A percentile compares a stretch with the other conserved stretches of the same genome.
These are phyloP conservation scores for Myotis pilosus DNA, from an alignment of 2,797 vertebrate species.

Conservation along the genomic window DNA sequence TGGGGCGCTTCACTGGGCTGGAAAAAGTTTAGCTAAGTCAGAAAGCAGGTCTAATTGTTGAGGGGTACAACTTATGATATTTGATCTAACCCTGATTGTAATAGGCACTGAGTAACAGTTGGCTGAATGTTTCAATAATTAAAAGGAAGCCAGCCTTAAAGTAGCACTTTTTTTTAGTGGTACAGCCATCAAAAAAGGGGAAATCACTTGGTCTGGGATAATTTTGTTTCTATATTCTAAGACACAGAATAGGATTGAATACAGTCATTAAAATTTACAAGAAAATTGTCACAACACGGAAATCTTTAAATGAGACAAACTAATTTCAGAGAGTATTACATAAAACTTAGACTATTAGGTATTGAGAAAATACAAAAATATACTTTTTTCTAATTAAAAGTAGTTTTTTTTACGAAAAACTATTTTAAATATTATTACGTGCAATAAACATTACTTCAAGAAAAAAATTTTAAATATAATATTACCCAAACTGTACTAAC, in stretches of 20 bases:
- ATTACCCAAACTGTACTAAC: too few relatives aligned
- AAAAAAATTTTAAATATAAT: too few relatives aligned
- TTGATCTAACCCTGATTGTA: not conserved
- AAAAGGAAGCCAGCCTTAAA: not conserved
- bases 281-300: not conserved
- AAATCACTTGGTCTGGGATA: not conserved
- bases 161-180: not conserved
- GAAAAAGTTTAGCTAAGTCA: too few relatives aligned
- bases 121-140: not conserved
- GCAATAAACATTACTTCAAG: too few relatives aligned
- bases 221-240: not conserved
- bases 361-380: not conserved
- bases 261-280: not conserved
- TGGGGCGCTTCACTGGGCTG: too few relatives aligned
- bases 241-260: not conserved
- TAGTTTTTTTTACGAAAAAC: too few relatives aligned
- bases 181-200: not conserved
- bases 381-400: not conserved
- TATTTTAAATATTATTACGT: too few relatives aligned
- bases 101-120: not conserved
- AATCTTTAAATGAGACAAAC: not conserved
- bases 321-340: not conserved
- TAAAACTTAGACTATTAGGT: not conserved
- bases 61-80: not conserved
- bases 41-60: not conserved